Conservation (phyloP, 2,797 vertebrate genomes). For the Orientallactaga sibirica region DNA sequence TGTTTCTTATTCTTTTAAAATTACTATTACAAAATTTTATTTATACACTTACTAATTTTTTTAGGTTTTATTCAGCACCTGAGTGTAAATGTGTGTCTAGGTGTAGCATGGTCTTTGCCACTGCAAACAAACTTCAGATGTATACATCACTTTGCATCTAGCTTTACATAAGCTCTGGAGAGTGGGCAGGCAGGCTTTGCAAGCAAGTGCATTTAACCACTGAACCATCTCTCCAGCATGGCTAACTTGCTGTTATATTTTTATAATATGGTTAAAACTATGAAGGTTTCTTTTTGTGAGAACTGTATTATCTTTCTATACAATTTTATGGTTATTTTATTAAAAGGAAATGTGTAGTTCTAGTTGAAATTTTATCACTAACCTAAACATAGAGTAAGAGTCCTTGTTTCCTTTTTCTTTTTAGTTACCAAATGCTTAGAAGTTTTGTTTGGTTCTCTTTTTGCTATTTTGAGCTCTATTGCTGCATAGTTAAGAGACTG, state of each 20-base stretch:
- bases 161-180: too few species aligned
- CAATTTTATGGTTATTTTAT: background rate
- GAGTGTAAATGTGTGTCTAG: too few species aligned
- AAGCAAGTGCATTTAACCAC: too few species aligned
- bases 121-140: too few species aligned
- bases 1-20: background rate
- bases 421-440: constrained; percentile 39
- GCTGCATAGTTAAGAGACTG: background rate
- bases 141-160: too few species aligned
- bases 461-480: constrained; percentile 54
- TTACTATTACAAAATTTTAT: too few species aligned
- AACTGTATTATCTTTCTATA: background rate
- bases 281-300: background rate
- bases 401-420: background rate
- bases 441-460: constrained; percentile 58
- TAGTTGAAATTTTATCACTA: constrained; percentile 32
- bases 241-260: constrained; percentile 10
- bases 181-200: too few species aligned
- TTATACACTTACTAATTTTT: too few species aligned
- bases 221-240: background rate
- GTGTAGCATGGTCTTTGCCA: too few species aligned
- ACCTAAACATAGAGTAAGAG: constrained; percentile 34
- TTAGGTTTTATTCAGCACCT: too few species aligned
- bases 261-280: background rate
- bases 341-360: constrained; percentile 37